A percentile compares a stretch with the other conserved stretches of the same genome.
These are phyloP conservation scores for Formica selysi DNA, from an alignment of 1,140 invertebrate genomes.

Conservation along the genomic window DNA sequence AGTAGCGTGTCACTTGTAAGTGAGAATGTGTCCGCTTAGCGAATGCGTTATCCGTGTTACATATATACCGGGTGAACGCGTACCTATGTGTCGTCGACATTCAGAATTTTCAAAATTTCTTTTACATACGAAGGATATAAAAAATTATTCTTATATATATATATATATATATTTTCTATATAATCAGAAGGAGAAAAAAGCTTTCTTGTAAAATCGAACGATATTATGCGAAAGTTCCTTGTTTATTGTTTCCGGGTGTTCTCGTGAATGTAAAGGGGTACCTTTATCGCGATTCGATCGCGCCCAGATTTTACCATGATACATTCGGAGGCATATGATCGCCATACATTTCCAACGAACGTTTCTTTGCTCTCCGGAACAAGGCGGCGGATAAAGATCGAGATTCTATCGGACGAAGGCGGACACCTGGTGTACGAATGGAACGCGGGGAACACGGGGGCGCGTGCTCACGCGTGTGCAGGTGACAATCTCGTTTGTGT, in stretches of 20 bases:
- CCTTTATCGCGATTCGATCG: neutral
- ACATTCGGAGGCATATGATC: neutral
- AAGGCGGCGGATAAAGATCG: slow-evolving; percentile 20
- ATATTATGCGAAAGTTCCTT: neutral
- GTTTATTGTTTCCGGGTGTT: neutral
- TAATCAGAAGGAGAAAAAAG: neutral
- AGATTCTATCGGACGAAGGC: slow-evolving; percentile 35
- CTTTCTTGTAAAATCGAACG: neutral
- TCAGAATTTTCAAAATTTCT: neutral
- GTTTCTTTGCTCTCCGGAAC: slow-evolving; percentile 7
- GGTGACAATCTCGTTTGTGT: slow-evolving; percentile 81
- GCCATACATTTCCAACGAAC: neutral
- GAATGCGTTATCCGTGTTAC: slow-evolving; percentile 62
- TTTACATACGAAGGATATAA: neutral
- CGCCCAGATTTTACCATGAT: slow-evolving; percentile 3
- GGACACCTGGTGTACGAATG: slow-evolving; percentile 68
- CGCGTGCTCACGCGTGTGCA: slow-evolving; percentile 69
- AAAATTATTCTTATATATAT: neutral
- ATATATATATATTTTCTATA: no score
- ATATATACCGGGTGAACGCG: slow-evolving; percentile 68
- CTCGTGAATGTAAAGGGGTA: neutral
- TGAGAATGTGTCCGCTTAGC: slow-evolving; percentile 72
- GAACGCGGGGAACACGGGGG: slow-evolving; percentile 51
- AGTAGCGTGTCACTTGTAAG: slow-evolving; percentile 53
- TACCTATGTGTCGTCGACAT: neutral